A percentile compares a stretch with the other conserved stretches of the same genome.
Conservation (phyloP, 1,140 invertebrate genomes). For the Drosophila navojoa region DNA sequence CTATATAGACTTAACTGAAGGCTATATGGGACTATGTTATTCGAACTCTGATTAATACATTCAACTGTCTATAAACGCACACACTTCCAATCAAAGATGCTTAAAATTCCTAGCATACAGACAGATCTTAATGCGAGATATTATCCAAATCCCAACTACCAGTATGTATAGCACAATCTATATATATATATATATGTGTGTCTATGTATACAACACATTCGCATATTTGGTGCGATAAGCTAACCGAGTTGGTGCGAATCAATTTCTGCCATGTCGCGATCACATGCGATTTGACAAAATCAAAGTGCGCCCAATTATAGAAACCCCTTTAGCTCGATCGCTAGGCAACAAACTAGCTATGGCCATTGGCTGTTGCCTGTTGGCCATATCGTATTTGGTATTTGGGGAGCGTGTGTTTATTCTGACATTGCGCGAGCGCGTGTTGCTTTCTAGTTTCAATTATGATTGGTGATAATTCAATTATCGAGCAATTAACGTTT, state of each 20-base stretch:
- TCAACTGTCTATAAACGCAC: no score
- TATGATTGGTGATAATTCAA: conserved; percentile 74
- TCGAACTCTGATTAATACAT: no score
- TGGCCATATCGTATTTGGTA: neutral
- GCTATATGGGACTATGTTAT: no score
- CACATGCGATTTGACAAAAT: conserved; percentile 39
- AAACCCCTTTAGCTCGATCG: conserved; percentile 3
- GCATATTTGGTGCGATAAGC: neutral
- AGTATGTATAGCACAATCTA: neutral
- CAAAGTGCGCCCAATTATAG: conserved; percentile 61
- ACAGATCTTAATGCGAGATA: neutral
- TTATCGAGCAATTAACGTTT: conserved; percentile 73
- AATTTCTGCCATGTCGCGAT: neutral
- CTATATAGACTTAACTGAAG: no score
- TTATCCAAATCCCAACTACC: neutral
- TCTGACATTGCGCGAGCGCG: conserved; percentile 54
- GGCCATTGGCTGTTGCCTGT: no score
- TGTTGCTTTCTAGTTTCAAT: conserved; percentile 57
- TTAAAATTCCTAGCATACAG: no score
- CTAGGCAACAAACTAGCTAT: conserved; percentile 31
- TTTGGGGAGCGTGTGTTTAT: conserved; percentile 25
- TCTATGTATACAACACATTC: neutral
- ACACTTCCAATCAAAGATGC: no score
- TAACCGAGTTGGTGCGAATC: neutral
- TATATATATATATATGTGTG: neutral